Evolutionary conservation across 2,797 vertebrate species (phyloP), one percentile per base, ranked within the genome.

Genomic region (Numenius phaeopus): DNA sequence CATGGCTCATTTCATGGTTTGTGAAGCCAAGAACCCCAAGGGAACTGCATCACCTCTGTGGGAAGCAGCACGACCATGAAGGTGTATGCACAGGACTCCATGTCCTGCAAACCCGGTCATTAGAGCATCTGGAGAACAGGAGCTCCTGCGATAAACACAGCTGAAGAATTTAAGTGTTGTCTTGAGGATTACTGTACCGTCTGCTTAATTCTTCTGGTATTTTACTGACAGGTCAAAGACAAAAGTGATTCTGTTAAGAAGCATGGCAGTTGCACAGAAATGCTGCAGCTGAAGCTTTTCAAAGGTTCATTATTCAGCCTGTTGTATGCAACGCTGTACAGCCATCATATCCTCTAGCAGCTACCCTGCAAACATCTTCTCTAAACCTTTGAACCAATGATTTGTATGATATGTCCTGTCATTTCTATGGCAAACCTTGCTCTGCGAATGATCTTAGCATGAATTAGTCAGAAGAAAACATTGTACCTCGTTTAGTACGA

Each of bases 211-310:
- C 77, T 93, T 90, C 49, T 89, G 77, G 70, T 34, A 13, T 91
- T 96, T 96, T 91, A 76, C 54, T 87, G 82, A 49, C 90, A 86
- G 78, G 66, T 89, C 75, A 84, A 47, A 95, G 75, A 76, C 86
- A 61, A 67, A 94, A 89, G 46, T 23, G 59, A 4, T 72, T 95
- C 87, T 94, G 34, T 59, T 90, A 79, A 92, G 91, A 52, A 73
- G 52, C 50, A 5, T 12, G 52, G 55, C 39, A 32, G 42, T 90
- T 54, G 40, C 37, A 83, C 39, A 92, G 57, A 71, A 85, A 61
- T 27, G 34, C 29, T 66, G 66, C 79, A 52, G 57, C 75, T 61
- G 54, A 85, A 61, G 57, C 52, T 44, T 80, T 79, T 75, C 34
- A 49, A 71, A 73, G 23, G 26, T 16, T 58, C 17, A 0, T 93